phyloP scores from a whole-genome alignment of 92 coral and sea anemone species.

The Paragorgia papillata region DNA sequence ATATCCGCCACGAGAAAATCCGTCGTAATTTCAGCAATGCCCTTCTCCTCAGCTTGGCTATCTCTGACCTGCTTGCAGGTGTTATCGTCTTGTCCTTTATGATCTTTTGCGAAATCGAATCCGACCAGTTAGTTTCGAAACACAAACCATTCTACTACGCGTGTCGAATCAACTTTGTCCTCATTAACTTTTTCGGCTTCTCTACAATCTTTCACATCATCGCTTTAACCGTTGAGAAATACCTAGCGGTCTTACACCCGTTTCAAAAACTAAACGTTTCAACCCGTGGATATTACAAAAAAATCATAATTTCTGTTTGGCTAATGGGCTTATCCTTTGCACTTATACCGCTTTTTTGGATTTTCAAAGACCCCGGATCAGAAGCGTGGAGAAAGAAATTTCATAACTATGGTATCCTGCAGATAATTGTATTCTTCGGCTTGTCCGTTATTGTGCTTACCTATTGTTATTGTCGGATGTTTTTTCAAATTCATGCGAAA shows the following conservation, averaged over 20 bases:
- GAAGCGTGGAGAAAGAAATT: not conserved
- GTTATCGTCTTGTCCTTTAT: slow-evolving; percentile 1
- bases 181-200: slow-evolving; percentile 13
- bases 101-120: slow-evolving; percentile 19
- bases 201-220: slow-evolving; percentile 26
- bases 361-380: not conserved
- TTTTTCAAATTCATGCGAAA: slow-evolving; percentile 8
- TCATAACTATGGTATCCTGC: slow-evolving; percentile 11
- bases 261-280: slow-evolving; percentile 16
- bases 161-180: not conserved
- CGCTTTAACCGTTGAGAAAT: slow-evolving; percentile 19
- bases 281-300: not conserved
- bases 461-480: slow-evolving; percentile 30
- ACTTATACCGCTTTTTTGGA: slow-evolving; percentile 8
- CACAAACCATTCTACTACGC: not conserved
- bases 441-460: not conserved
- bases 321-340: not conserved
- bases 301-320: slow-evolving; percentile 6
- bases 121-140: not conserved
- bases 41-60: slow-evolving; percentile 15
- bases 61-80: slow-evolving; percentile 26
- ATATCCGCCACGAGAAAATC: slow-evolving; percentile 18
- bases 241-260: slow-evolving; percentile 15
- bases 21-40: slow-evolving; percentile 31
- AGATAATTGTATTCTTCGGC: slow-evolving; percentile 27